Conservation (phyloP, 2,113 vertebrate species). For the Thamnophis sirtalis region DNA sequence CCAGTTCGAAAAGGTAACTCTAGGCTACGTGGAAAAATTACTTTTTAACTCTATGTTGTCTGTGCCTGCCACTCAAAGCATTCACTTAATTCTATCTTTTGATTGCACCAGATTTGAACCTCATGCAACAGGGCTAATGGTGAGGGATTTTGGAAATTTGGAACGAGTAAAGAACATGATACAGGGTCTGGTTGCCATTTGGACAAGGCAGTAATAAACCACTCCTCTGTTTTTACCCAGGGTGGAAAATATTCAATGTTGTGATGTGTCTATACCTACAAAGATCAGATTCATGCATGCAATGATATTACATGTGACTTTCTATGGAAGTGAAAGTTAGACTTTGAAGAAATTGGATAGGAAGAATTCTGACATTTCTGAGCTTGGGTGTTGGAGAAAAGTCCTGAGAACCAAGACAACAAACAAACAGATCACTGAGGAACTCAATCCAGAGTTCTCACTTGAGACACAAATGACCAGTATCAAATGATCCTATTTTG, state of each 20-base stretch:
- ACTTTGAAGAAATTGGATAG: neutral
- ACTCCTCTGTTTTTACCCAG: neutral
- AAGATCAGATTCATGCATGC: neutral
- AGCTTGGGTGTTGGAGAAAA: neutral
- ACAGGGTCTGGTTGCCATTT: neutral
- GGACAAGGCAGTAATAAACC: neutral
- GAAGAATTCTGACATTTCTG: neutral
- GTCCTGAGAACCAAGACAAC: neutral
- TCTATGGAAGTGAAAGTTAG: no score
- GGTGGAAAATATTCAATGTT: neutral
- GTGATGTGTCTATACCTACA: neutral
- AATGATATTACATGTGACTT: neutral
- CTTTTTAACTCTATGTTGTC: neutral
- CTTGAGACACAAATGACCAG: neutral
- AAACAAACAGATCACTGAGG: neutral
- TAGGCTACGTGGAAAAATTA: neutral
- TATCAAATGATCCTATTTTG: neutral
- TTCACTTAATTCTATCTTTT: neutral
- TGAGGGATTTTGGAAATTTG: neutral
- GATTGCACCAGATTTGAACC: neutral
- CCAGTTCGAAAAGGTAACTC: neutral
- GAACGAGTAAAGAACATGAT: neutral
- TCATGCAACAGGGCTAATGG: neutral
- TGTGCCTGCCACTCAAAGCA: neutral
- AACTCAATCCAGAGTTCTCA: neutral